A percentile compares a stretch with the other conserved stretches of the same genome.
phyloP scores from a whole-genome alignment of 1,140 invertebrate species.

The Bombus terrestris region DNA sequence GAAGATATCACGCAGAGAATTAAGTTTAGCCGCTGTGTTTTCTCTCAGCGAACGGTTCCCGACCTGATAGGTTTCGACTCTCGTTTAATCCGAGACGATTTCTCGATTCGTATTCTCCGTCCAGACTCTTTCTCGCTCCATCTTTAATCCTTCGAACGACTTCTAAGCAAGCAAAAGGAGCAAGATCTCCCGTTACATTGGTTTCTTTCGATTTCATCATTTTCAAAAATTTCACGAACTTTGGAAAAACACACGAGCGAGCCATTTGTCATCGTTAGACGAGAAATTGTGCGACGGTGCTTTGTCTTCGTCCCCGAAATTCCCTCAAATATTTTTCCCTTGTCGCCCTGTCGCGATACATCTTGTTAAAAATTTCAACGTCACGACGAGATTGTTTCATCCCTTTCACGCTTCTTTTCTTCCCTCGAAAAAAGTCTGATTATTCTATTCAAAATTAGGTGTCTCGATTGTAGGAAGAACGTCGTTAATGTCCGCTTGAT shows the following conservation, averaged over 20 bases:
- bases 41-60: background rate
- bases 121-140: background rate
- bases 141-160: background rate
- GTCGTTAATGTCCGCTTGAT: too few species aligned
- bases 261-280: background rate
- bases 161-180: background rate
- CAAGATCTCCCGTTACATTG: too few species aligned
- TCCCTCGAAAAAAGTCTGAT: too few species aligned
- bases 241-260: background rate
- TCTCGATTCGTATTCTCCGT: background rate
- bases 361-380: background rate
- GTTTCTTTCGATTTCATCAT: background rate
- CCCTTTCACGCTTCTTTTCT: too few species aligned
- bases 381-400: background rate
- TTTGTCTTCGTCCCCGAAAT: background rate
- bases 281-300: background rate
- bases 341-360: background rate
- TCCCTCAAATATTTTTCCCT: background rate
- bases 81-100: slow-evolving; percentile 7
- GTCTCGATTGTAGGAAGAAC: too few species aligned
- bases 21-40: background rate
- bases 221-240: too few species aligned
- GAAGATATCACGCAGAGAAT: background rate
- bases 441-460: too few species aligned
- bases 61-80: background rate